A percentile compares a stretch with the other conserved stretches of the same genome.
These are phyloP conservation scores for Bellardia pandia DNA, from an alignment of 2,888 invertebrate genomes.

Conservation along the genomic window DNA sequence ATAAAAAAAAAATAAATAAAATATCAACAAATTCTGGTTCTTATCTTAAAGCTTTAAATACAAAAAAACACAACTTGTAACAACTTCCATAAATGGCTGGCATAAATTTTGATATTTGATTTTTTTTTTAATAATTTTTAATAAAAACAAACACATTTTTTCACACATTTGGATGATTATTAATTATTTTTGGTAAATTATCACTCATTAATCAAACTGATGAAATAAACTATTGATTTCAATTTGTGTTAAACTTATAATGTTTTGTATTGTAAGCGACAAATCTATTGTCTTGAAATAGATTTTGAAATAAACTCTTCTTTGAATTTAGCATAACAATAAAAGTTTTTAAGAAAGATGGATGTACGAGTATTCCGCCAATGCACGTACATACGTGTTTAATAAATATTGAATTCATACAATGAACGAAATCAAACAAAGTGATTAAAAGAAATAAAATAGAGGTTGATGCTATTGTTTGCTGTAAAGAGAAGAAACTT, in stretches of 20 bases:
- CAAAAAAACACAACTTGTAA: not conserved
- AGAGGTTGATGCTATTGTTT: conserved; percentile 11
- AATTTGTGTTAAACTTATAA: conserved; percentile 17
- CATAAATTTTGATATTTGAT: not conserved
- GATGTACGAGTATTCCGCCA: not conserved
- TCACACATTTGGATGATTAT: conserved; percentile 9
- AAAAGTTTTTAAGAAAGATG: not conserved
- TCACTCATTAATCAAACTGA: conserved; percentile 43
- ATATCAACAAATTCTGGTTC: not conserved
- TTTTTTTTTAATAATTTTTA: not conserved
- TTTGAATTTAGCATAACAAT: conserved; percentile 60
- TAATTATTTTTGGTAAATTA: conserved; percentile 14
- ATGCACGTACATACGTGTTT: not conserved
- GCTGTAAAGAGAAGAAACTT: not conserved
- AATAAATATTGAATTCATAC: not conserved
- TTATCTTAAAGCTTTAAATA: conserved; percentile 6
- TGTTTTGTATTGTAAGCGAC: not conserved
- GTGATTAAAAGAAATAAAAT: not conserved
- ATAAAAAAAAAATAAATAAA: not conserved
- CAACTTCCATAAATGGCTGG: not conserved
- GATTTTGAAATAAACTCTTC: conserved; percentile 29
- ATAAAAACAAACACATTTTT: conserved; percentile 11
- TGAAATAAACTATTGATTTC: conserved; percentile 33
- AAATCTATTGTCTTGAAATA: not conserved
- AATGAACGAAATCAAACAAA: conserved; percentile 2